Base-by-base conservation (phyloP, 2,797 vertebrate genomes). In the Leptatherina wallacei region DNA sequence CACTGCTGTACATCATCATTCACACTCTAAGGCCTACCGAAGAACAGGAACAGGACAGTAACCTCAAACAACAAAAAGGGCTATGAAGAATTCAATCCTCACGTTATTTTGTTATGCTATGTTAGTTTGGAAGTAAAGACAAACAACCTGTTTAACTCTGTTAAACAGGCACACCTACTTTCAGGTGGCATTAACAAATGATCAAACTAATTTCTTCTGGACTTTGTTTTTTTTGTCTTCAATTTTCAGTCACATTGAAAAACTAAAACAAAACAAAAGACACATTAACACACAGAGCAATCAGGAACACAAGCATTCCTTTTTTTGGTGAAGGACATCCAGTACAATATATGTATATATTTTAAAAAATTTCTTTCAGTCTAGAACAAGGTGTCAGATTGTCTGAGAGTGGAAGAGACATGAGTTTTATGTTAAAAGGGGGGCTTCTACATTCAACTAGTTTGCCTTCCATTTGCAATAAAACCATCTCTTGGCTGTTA, bases 401-500 rank as follows among this genome's bases (percentile, higher is more conserved):
- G 22, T 27, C 18, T 51, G 20, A 49, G 22, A 49, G 22, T 36
- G 20, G 30, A 73, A 65, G 29, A 61, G 38, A 63, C 55, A 51
- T 30, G 20, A 77, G 20, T 0, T 0, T 38, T 29, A 56, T 7
- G 12, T 12, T 24, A 10, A 60, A 61, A 61, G 35, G 11, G 4
- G 40, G 63, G 38, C 71, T 67, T 61, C 30, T 27, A 71, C 16
- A 32, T 78, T 75, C 60, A 0, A 62, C 35, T 61, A 20, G 4
- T 54, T 61, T 68, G 47, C 49, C 38, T 71, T 77, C n/a, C 11
- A 24, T 63, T 58, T 65, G 55, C 29, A 44, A 60, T 77, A 67
- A 61, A 60, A 30, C 16, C 10, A 33, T 64, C 33, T 83, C 33
- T n/a, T n/a, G n/a, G n/a, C n/a, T 63, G 73, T 47, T 71, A 65